Evolutionary conservation across 2,797 vertebrate species (phyloP).

Genomic region (Ptychadena robeensis): DNA sequence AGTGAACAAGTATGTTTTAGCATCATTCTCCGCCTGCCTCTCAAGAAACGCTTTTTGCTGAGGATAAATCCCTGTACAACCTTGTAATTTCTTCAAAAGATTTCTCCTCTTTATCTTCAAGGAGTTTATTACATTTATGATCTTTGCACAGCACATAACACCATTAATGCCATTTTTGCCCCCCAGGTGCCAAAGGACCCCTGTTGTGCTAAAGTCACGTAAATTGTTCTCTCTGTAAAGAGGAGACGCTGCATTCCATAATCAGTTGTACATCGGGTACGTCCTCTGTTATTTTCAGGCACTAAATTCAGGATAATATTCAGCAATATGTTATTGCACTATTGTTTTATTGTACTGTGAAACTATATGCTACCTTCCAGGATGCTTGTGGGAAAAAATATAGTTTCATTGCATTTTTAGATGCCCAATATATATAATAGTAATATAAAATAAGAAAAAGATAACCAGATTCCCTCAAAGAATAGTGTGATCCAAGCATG

Average conservation of each 20-base stretch:
- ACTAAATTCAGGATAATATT: no score
- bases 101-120: not conserved
- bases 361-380: no score
- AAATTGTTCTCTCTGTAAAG: not conserved
- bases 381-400: no score
- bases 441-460: no score
- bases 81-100: not conserved
- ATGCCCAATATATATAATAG: no score
- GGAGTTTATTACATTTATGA: not conserved
- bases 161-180: not conserved
- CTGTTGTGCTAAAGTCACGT: not conserved
- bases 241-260: not conserved
- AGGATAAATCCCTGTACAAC: no score
- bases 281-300: not conserved
- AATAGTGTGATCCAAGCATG: no score
- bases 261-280: not conserved
- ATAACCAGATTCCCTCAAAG: no score
- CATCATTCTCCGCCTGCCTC: not conserved
- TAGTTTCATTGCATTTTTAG: no score
- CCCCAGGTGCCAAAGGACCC: not conserved
- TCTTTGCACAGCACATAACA: not conserved
- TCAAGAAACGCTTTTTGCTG: not conserved
- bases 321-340: no score
- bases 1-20: not conserved
- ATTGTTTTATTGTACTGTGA: no score